Conservation (phyloP, 35 echinoderm and acorn worm species). For the Patiria miniata region DNA sequence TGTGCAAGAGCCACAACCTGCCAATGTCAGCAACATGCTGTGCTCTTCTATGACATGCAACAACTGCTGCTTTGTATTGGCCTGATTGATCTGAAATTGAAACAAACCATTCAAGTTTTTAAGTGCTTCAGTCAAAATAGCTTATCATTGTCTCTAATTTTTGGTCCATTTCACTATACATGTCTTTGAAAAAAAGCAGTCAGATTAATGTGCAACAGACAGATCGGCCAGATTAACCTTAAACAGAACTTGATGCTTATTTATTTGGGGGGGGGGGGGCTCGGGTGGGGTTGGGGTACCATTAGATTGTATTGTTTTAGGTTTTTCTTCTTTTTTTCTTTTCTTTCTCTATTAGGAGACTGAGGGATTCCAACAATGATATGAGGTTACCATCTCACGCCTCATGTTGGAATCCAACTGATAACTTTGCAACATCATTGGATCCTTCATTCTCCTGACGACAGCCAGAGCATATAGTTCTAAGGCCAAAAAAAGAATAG, state of each 20-base stretch:
- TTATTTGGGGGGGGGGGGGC: too few relatives aligned
- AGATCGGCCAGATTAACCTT: neutral
- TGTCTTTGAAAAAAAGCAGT: neutral
- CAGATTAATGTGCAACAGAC: neutral
- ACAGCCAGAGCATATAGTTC: too few relatives aligned
- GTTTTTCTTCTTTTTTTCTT: too few relatives aligned
- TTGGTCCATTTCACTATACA: neutral
- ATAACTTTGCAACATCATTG: neutral
- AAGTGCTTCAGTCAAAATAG: too few relatives aligned
- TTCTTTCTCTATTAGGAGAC: too few relatives aligned
- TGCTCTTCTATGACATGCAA: neutral
- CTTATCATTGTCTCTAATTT: too few relatives aligned
- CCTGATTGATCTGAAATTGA: neutral
- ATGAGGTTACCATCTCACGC: too few relatives aligned
- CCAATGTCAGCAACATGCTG: neutral
- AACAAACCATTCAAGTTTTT: neutral
- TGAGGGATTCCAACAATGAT: too few relatives aligned
- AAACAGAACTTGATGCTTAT: neutral
- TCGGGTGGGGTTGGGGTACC: neutral
- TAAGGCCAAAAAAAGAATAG: too few relatives aligned
- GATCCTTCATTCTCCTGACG: too few relatives aligned
- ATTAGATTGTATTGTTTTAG: too few relatives aligned
- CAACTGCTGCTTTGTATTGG: neutral
- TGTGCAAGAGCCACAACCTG: neutral
- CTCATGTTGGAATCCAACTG: neutral